Evolutionary conservation across 2,888 invertebrate species (phyloP), one percentile per base, ranked within the genome.

Genomic region (Timema cristinae): DNA sequence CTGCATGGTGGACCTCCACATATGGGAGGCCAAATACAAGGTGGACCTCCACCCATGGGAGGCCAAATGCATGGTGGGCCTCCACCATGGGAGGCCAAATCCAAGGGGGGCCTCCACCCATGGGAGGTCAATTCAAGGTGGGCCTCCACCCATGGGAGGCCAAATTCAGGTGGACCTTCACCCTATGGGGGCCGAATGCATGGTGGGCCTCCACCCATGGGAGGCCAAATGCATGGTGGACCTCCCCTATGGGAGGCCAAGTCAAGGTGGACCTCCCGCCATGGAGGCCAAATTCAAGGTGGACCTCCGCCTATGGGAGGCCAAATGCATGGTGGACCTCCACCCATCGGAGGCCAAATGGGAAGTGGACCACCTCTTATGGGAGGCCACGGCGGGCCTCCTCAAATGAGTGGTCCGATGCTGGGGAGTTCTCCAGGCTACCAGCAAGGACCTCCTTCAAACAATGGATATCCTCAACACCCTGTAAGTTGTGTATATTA

Each of bases 331-430:
- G 63, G 63, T 8, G 63, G 63, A 32, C 63, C 63, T 11, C 50
- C 54, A 16, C 63, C 69, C 11, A 52, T 71, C 8, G 67, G 56
- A 47, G 73, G 71, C 48, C 73, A 67, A 69, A 52, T 71, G 10
- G 67, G 56, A 47, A 72, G 71, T 48, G 72, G 66, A 69, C 71
- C 32, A 47, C 75, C 8, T 48, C 63, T n/a, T 47, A 67, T 67
- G 67, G 50, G 67, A 6, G 63, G 63, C 15, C 63, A 32, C 67
- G 80, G 78, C 73, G 67, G 59, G 16, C 72, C 71, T 32, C 75
- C 74, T 67, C 73, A 72, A 52, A 71, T 79, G 76, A 81, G 81
- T 9, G 82, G 82, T 79, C 82, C 80, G n/a, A 79, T 81, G 11
- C 78, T 56, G 7, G 80, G 80, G 7, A 81, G 77, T 68, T 75